These are phyloP conservation scores for Pogonus chalceus DNA, from an alignment of 1,140 invertebrate genomes.

Conservation along the genomic window DNA sequence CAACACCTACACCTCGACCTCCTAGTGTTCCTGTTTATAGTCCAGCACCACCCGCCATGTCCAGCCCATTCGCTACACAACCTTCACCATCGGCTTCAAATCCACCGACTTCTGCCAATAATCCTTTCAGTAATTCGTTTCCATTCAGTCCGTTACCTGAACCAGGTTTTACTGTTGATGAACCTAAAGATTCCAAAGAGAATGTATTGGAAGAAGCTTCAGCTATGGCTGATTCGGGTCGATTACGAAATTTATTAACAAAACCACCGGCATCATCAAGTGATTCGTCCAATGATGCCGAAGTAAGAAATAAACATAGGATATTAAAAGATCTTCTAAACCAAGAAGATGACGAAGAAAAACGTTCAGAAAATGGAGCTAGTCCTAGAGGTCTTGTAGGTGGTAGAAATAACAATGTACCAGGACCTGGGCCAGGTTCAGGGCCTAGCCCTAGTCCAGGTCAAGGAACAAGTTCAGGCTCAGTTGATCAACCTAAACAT, in stretches of 20 bases:
- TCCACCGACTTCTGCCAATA: slow-evolving; percentile 32
- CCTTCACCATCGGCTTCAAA: slow-evolving; percentile 41
- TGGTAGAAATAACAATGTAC: slow-evolving; percentile 22
- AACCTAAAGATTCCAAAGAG: slow-evolving; percentile 31
- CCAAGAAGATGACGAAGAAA: slow-evolving; percentile 71
- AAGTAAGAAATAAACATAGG: slow-evolving; percentile 40
- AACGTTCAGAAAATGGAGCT: slow-evolving; percentile 30
- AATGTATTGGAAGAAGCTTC: slow-evolving; percentile 27
- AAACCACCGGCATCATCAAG: slow-evolving; percentile 39
- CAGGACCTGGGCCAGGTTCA: too few relatives aligned
- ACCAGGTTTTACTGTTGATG: slow-evolving; percentile 26
- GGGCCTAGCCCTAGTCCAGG: slow-evolving; percentile 10
- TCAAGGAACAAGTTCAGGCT: too few relatives aligned
- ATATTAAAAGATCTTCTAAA: slow-evolving; percentile 72
- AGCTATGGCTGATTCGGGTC: slow-evolving; percentile 23
- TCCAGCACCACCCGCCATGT: slow-evolving; percentile 40
- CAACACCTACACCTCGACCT: slow-evolving; percentile 40
- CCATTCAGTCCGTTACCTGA: slow-evolving; percentile 48
- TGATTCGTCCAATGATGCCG: slow-evolving; percentile 49
- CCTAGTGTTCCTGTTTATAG: slow-evolving; percentile 37
- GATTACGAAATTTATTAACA: slow-evolving; percentile 26
- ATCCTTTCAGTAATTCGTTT: slow-evolving; percentile 42
- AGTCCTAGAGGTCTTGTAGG: slow-evolving; percentile 31
- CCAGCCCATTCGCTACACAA: slow-evolving; percentile 36
- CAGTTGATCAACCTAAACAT: slow-evolving; percentile 31